Conservation (phyloP, 2,888 invertebrate genomes). For the Teinopalpus imperialis region DNA sequence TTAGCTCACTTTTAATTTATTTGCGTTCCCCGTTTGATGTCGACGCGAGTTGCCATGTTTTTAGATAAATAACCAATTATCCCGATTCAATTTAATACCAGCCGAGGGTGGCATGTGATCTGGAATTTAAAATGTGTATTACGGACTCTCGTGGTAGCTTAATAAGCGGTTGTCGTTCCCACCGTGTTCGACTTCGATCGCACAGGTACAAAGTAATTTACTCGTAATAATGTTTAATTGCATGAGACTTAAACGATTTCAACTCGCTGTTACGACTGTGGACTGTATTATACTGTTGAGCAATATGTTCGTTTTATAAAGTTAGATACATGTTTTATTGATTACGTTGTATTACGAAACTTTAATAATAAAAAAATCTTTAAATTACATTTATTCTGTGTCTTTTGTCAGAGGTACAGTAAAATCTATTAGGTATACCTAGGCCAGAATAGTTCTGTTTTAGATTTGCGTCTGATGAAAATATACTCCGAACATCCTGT, state of each 20-base stretch:
- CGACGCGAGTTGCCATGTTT: conserved; percentile 52
- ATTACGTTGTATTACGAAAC: no score
- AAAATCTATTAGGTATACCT: no score
- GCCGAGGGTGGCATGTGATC: conserved; percentile 45
- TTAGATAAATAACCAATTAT: conserved; percentile 77
- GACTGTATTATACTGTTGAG: no score
- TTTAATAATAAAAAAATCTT: no score
- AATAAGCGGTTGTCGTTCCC: conserved; percentile 21
- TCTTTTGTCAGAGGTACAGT: no score
- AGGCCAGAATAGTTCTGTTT: no score
- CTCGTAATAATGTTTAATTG: conserved; percentile 21
- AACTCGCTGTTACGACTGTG: conserved; percentile 4
- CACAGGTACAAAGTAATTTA: conserved; percentile 14
- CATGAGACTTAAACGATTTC: conserved; percentile 8
- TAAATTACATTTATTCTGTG: no score
- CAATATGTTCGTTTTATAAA: background rate
- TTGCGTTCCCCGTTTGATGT: conserved; percentile 70
- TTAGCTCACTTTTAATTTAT: conserved; percentile 73
- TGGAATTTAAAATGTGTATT: conserved; percentile 33
- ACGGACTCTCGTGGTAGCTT: conserved; percentile 20
- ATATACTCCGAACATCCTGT: no score
- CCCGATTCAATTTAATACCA: conserved; percentile 60
- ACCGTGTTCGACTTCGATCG: conserved; percentile 6
- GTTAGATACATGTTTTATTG: background rate
- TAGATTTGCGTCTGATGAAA: no score